These are phyloP conservation scores for Pygoscelis adeliae DNA, from an alignment of 2,113 vertebrate species.

Conservation along the genomic window DNA sequence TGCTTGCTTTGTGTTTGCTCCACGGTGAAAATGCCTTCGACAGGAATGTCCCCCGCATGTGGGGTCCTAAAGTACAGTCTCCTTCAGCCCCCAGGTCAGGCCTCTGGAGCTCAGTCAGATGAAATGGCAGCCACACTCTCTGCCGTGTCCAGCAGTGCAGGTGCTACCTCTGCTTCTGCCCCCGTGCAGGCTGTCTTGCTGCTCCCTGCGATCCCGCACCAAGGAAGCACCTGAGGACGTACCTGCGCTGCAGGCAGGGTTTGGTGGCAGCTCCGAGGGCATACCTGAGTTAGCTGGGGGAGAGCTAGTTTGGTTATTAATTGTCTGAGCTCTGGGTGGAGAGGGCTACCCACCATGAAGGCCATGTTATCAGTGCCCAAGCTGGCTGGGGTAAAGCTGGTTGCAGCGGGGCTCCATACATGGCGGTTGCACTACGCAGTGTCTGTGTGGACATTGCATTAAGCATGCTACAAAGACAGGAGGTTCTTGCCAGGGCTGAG, in stretches of 20 bases:
- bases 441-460: background rate
- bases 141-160: background rate
- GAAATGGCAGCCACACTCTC: background rate
- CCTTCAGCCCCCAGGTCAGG: background rate
- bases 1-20: background rate
- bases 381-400: background rate
- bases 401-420: rapidly evolving
- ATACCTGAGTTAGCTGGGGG: rapidly evolving
- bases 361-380: rapidly evolving
- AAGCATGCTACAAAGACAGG: background rate
- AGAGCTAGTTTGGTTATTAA: background rate
- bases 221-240: background rate
- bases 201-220: rapidly evolving
- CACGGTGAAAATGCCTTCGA: rapidly evolving
- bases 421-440: rapidly evolving
- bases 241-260: background rate
- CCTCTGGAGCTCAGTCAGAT: background rate
- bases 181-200: background rate
- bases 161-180: background rate
- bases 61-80: background rate
- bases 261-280: background rate
- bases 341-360: background rate
- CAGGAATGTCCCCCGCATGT: rapidly evolving
- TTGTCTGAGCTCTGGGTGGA: background rate
- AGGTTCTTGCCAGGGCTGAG: background rate